phyloP scores from a whole-genome alignment of 2,113 vertebrate species.

The Centropus bengalensis region DNA sequence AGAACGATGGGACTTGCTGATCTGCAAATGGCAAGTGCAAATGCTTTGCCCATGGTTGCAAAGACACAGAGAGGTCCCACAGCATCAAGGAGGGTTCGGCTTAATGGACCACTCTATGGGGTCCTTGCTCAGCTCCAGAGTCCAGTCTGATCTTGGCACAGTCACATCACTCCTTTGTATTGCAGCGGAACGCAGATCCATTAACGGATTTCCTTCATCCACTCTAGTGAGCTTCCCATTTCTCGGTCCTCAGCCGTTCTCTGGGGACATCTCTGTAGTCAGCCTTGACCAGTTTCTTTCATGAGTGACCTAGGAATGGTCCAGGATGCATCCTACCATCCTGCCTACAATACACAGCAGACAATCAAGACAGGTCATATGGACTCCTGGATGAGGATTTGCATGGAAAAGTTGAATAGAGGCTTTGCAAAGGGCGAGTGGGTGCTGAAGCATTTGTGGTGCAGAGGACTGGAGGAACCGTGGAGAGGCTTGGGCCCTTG shows the following conservation, averaged over 20 bases:
- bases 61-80: not conserved
- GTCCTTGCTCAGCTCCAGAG: not conserved
- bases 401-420: not conserved
- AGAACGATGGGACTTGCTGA: not conserved
- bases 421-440: not conserved
- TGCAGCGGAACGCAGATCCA: not conserved
- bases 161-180: not conserved
- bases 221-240: not conserved
- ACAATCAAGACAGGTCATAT: not conserved
- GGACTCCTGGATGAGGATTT: not conserved
- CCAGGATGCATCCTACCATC: not conserved
- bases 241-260: not conserved
- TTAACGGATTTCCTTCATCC: not conserved
- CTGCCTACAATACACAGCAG: not conserved
- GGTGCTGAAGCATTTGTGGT: not conserved
- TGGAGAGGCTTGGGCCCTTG: not conserved
- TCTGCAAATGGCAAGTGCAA: not conserved
- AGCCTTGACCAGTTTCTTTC: not conserved
- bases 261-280: rapidly evolving
- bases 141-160: not conserved
- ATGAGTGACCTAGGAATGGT: not conserved
- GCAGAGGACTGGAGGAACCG: not conserved
- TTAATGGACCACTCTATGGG: not conserved
- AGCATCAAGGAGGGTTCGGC: not conserved
- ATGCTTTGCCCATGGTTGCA: not conserved